phyloP scores from a whole-genome alignment of 2,888 invertebrate species.

The Drosophila mimica region DNA sequence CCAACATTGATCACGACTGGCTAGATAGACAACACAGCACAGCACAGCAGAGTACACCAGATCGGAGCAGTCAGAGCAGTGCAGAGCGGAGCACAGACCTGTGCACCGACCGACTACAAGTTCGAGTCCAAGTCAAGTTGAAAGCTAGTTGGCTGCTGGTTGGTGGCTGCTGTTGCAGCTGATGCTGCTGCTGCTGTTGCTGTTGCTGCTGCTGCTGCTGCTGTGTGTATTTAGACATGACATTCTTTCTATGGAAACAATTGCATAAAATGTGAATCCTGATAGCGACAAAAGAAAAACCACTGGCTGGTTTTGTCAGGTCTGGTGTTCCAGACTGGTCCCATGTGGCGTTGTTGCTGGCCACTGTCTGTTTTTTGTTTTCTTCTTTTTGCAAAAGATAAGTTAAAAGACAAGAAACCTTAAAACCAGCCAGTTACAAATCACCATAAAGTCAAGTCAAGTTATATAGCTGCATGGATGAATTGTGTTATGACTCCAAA shows the following conservation, averaged over 20 bases:
- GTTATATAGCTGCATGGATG: conserved; percentile 26
- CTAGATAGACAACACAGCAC: conserved; percentile 62
- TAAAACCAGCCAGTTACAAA: conserved; percentile 21
- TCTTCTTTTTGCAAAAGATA: neutral
- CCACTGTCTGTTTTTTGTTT: conserved; percentile 11
- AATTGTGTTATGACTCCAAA: conserved; percentile 35
- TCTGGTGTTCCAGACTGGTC: conserved; percentile 39
- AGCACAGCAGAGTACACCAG: conserved; percentile 3
- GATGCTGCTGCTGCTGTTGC: neutral
- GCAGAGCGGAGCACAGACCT: conserved; percentile 21
- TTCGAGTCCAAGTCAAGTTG: conserved; percentile 50
- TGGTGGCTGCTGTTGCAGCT: conserved; percentile 25
- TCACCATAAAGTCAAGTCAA: conserved; percentile 51
- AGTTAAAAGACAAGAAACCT: conserved; percentile 30
- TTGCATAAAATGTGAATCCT: conserved; percentile 79
- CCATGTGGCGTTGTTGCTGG: conserved; percentile 50
- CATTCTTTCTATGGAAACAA: conserved; percentile 70
- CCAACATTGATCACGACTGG: conserved; percentile 78
- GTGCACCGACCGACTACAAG: conserved; percentile 39
- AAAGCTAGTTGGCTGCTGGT: conserved; percentile 58
- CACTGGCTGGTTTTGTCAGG: conserved; percentile 30
- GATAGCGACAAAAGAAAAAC: conserved; percentile 69
- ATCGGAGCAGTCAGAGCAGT: neutral
- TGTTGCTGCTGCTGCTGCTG: conserved; percentile 12
- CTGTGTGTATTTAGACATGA: conserved; percentile 61